A percentile compares a stretch with the other conserved stretches of the same genome.
Evolutionary conservation across 2,888 invertebrate genomes (phyloP).

Genomic region (Bimastos eiseni): DNA sequence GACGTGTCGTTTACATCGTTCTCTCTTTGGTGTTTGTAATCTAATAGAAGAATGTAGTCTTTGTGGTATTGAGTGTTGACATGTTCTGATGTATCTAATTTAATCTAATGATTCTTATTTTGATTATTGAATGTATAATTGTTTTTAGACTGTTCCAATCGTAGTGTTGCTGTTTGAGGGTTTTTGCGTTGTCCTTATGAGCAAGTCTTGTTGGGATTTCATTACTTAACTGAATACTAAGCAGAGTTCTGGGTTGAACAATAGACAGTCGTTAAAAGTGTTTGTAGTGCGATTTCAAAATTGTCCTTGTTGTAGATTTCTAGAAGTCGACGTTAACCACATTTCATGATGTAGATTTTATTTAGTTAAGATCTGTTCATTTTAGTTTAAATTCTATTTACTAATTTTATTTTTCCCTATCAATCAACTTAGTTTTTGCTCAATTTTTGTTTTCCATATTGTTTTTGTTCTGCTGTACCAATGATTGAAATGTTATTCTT

Average conservation of each 20-base stretch:
- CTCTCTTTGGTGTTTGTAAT: background rate
- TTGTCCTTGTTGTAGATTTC: background rate
- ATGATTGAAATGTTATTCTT: too few species aligned
- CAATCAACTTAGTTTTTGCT: too few species aligned
- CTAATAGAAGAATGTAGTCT: background rate
- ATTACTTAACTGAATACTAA: background rate
- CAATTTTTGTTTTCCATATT: too few species aligned
- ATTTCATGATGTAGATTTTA: background rate
- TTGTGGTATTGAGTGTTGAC: background rate
- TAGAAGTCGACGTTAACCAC: background rate
- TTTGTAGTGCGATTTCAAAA: background rate
- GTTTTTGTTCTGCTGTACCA: too few species aligned
- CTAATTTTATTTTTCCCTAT: too few species aligned
- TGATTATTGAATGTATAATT: background rate
- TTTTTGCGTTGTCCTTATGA: background rate
- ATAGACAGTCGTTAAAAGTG: background rate
- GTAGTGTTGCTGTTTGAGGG: background rate
- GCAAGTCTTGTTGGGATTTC: background rate
- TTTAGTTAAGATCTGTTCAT: too few species aligned
- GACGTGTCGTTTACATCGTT: background rate
- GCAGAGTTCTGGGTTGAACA: background rate
- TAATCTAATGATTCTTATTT: background rate
- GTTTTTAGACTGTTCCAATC: background rate
- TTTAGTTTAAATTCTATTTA: too few species aligned
- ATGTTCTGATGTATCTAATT: background rate